Base-by-base conservation (phyloP, 1,140 invertebrate genomes). In the Bathynomus jamesi region DNA sequence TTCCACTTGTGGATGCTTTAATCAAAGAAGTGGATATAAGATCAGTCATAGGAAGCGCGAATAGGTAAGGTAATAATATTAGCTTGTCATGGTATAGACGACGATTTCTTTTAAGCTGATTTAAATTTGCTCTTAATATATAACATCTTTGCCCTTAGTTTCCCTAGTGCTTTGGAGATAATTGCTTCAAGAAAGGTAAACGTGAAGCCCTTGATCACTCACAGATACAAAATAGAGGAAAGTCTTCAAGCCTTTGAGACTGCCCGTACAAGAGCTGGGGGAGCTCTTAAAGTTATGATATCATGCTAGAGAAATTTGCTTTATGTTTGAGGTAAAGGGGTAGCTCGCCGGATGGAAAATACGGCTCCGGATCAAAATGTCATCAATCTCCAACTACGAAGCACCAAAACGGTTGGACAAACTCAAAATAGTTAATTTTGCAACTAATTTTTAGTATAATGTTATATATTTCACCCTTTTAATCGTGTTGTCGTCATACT, bases 251-350 rank as follows among this genome's bases (percentile, higher is more conserved):
- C 96, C 0, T 98, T 97, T 81, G 89, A 97, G 78, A 89, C 89
- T 3, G 87, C 93, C 0, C 87, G 87, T 75, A 86, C 86, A 61
- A 89, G 89, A 46, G 77, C 80, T 74, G 89, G 85, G 31, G 88
- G 87, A 70, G 87, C 91, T 11, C 90, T 98, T 76, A 98, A 98
- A 84, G 90, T 98, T 76, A 92, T 98, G 87, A 96, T 97, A 76
- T 53, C 40, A 2, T 53, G 40, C 5, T 53, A 53, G n/a, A 53
- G 21, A 53, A 53, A n/a, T n/a, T n/a, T n/a, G n/a, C n/a, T n/a
- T n/a, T n/a, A n/a, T n/a, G n/a, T n/a, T n/a, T n/a, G n/a, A n/a
- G n/a, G n/a, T n/a, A n/a, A n/a, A n/a, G n/a, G n/a, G n/a, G n/a
- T n/a, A n/a, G n/a, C n/a, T n/a, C n/a, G n/a, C n/a, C n/a, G n/a